A percentile compares a stretch with the other conserved stretches of the same genome.
Evolutionary conservation across 2,797 vertebrate genomes (phyloP).

Genomic region (Epinephelus coioides): DNA sequence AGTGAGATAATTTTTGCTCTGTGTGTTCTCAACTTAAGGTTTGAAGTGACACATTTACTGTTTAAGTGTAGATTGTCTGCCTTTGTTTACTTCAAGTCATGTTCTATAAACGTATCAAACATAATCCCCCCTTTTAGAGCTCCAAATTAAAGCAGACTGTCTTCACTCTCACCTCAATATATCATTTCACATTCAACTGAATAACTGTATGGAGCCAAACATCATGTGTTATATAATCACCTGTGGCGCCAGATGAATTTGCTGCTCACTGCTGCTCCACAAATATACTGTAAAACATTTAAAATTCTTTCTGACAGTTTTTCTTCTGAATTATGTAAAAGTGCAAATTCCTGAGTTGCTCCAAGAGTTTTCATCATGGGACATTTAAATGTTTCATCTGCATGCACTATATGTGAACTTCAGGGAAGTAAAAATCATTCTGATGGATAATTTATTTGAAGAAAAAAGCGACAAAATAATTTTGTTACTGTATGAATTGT

Average conservation of each 20-base stretch:
- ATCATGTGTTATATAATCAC: neutral
- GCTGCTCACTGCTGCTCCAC: constrained; percentile 4
- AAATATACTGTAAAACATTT: constrained; percentile 19
- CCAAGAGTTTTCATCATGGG: constrained; percentile 24
- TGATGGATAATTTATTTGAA: constrained; percentile 35
- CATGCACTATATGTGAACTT: constrained; percentile 65
- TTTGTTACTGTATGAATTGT: constrained; percentile 14
- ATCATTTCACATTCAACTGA: constrained; percentile 14
- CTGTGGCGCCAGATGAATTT: neutral
- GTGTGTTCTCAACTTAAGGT: constrained; percentile 7
- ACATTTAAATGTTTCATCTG: constrained; percentile 47
- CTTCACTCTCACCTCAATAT: neutral
- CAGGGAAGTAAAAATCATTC: constrained; percentile 57
- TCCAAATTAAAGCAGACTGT: neutral
- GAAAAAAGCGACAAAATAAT: constrained; percentile 19
- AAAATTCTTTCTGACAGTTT: neutral
- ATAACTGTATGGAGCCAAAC: neutral
- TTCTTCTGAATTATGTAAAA: constrained; percentile 9
- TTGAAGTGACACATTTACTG: constrained; percentile 3
- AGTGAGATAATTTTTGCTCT: constrained; percentile 8
- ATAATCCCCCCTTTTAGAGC: neutral
- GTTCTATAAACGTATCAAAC: constrained; percentile 1
- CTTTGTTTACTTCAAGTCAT: neutral
- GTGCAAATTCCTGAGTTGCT: constrained; percentile 17
- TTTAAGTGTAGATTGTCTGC: neutral